Evolutionary conservation across 2,113 vertebrate genomes (phyloP).

Genomic region (Arizona elegans): DNA sequence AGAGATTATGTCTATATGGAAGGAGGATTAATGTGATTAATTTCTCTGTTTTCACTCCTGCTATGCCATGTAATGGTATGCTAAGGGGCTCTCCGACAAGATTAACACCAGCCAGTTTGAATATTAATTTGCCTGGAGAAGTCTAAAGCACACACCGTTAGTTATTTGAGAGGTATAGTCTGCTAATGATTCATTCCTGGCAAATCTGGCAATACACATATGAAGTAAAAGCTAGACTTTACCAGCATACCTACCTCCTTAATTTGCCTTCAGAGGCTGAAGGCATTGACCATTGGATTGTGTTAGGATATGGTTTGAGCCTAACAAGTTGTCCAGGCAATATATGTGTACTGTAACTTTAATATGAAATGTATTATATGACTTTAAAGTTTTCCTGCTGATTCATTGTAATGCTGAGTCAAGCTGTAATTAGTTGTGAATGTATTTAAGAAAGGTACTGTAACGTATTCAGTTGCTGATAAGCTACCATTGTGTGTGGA

Average conservation of each 20-base stretch:
- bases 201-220: constrained; percentile 32
- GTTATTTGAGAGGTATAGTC: constrained; percentile 46
- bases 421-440: no score
- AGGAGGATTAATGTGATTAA: constrained; percentile 59
- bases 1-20: constrained; percentile 56
- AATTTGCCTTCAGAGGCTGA: constrained; percentile 30
- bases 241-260: neutral
- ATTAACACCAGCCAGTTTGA: constrained; percentile 59
- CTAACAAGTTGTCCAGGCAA: no score
- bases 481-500: no score
- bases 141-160: constrained; percentile 54
- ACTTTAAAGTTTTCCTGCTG: no score
- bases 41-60: constrained; percentile 45
- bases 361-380: no score
- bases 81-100: neutral
- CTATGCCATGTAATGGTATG: constrained; percentile 44
- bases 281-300: no score
- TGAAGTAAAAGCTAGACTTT: neutral
- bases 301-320: no score
- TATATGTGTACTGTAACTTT: no score
- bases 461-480: no score
- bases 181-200: constrained; percentile 49
- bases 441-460: no score
- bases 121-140: constrained; percentile 60
- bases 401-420: no score